Percentiles rank a stretch among this genome's conserved stretches.
Evolutionary conservation across 2,797 vertebrate genomes (phyloP).

Genomic region (Chrysolophus pictus): DNA sequence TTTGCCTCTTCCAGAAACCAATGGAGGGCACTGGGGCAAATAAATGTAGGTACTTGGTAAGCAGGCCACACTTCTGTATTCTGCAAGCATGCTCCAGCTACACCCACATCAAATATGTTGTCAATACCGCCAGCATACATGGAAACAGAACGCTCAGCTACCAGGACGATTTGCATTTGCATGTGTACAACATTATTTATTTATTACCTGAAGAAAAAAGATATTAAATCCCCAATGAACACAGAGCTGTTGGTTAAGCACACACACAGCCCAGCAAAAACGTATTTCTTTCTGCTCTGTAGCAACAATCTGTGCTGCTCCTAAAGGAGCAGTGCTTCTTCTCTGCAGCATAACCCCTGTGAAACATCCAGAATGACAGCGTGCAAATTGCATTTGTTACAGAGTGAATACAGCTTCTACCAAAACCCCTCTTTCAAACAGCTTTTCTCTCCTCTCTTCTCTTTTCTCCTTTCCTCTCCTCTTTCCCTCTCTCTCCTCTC

Average conservation of each 20-base stretch:
- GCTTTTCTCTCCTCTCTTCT: neutral
- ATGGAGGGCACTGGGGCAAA: neutral
- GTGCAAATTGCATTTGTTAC: neutral
- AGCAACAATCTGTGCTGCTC: neutral
- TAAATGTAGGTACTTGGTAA: neutral
- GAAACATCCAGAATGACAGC: neutral
- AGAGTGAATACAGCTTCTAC: neutral
- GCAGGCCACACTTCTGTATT: neutral
- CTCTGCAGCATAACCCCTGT: neutral
- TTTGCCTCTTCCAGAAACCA: neutral
- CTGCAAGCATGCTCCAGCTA: neutral
- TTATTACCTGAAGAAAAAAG: neutral
- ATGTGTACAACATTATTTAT: neutral
- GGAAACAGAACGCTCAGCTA: neutral
- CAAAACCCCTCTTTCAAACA: neutral
- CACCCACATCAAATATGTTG: neutral
- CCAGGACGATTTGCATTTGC: rapidly evolving
- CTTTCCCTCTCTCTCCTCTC: no score
- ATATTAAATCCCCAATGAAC: neutral
- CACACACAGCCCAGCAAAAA: neutral
- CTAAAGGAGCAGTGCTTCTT: neutral
- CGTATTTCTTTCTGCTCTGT: neutral
- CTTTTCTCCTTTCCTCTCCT: no score
- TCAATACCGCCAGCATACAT: neutral
- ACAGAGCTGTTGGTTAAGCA: neutral